Evolutionary conservation across 1,140 invertebrate genomes (phyloP).

Genomic region (Tachypleus tridentatus): DNA sequence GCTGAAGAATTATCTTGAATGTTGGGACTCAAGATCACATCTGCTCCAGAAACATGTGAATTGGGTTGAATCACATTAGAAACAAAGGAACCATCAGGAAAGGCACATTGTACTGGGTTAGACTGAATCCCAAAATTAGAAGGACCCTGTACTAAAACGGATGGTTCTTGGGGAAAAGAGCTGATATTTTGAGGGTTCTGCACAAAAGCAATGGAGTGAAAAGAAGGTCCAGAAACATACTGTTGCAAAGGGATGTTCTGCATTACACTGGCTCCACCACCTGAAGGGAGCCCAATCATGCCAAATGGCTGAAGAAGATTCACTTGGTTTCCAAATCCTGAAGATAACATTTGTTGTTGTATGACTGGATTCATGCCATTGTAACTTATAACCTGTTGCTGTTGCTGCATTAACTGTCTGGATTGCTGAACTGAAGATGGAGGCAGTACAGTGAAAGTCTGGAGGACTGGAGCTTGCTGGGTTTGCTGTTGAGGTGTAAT

Average conservation of each 20-base stretch:
- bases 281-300: conserved; percentile 15
- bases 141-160: conserved; percentile 19
- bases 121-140: conserved; percentile 16
- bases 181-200: conserved; percentile 15
- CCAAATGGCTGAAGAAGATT: conserved; percentile 19
- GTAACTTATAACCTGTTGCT: conserved; percentile 11
- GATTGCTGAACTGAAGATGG: too few relatives aligned
- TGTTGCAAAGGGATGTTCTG: conserved; percentile 21
- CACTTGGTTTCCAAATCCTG: conserved; percentile 15
- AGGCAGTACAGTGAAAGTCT: conserved; percentile 18
- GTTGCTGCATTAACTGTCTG: too few relatives aligned
- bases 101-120: conserved; percentile 20
- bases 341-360: conserved; percentile 16
- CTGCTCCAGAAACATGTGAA: background rate
- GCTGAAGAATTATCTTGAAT: too few relatives aligned
- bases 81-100: conserved; percentile 21
- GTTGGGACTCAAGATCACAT: too few relatives aligned
- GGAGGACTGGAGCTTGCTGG: conserved; percentile 17
- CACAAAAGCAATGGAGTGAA: conserved; percentile 16
- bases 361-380: conserved; percentile 15
- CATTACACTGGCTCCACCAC: conserved; percentile 15
- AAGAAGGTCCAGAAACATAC: conserved; percentile 16
- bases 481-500: conserved; percentile 9
- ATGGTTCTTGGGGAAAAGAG: conserved; percentile 17
- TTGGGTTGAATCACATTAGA: conserved; percentile 18